Evolutionary conservation across 2,797 vertebrate genomes (phyloP), one percentile per base, ranked within the genome.

Genomic region (Catamblyrhynchus diadema): DNA sequence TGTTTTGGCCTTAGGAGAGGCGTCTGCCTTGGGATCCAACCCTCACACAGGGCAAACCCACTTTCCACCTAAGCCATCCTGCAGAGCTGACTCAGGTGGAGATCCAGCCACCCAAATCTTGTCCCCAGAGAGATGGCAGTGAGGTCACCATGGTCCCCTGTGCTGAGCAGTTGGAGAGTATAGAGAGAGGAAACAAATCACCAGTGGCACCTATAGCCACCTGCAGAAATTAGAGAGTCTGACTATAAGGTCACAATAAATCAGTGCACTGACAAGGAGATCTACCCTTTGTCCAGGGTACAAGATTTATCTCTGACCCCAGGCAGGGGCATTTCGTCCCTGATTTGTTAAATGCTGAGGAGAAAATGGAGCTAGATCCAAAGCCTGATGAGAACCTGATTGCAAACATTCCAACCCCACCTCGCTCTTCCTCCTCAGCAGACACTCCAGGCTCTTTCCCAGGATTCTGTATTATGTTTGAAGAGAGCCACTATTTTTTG

Each of bases 201-300:
- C 73, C 0, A 0, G 62, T 89, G 80, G 93, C 77, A 85, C 92
- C 94, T 92, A 95, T 86, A 96, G 85, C 92, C 86, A 91, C 87
- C 69, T 23, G 44, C 84, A 96, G 85, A 94, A 93, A 96, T 96
- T 95, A 95, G 94, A 97, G 94, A 95, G 87, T 66, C 94, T 93
- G 92, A 91, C 89, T 96, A 96, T 96, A 97, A 96, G 95, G 95
- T 95, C 96, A 96, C 89, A 96, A 97, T 97, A 97, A 96, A 96
- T 97, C 96, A 96, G 92, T 50, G 50, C 69, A 3, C 75, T 97
- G 96, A 97, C 96, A 97, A 94, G 91, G 62, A 96, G 91, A 96
- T 89, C 92, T 97, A 94, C 91, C 92, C 94, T 97, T 96, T 96
- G 94, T 96, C 89, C 95, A 91, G 91, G 91, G 87, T 72, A 88